Base-by-base conservation (phyloP, 2,113 vertebrate species). In the Seriola quinqueradiata region DNA sequence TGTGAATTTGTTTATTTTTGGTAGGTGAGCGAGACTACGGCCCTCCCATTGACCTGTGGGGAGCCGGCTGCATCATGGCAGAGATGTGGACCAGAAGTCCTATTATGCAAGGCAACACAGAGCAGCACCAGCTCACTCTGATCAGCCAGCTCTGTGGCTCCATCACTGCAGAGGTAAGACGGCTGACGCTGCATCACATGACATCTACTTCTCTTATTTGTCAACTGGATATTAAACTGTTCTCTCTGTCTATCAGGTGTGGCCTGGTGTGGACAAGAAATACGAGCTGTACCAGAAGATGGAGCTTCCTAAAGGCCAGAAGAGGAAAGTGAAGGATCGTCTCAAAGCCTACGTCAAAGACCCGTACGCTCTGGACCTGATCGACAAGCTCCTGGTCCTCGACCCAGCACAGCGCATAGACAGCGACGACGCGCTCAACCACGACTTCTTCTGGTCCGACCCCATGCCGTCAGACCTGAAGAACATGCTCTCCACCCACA, bases 71-170 rank as follows among this genome's bases (percentile, higher is more conserved):
- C 92, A 99, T 99, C 94, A 99, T 99, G 98, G 98, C 98, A 0
- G 98, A 99, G 92, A 99, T 99, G 98, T 99, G 98, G 98, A 99
- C 98, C 11, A 95, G 98, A 65, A 99, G 98, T 93, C 98, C 98
- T 46, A 99, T 99, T 94, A 99, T 99, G 98, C 98, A 99, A 90
- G 98, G 98, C 21, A 99, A 99, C 95, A 99, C 98, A 0, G 98
- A 99, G 76, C 98, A 99, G 91, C 98, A 99, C 90, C 98, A 99
- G 93, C 97, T 99, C 23, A 97, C 97, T 0, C 97, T 99, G 72
- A 99, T 99, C 94, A 99, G 98, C 92, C 98, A 99, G 93, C 96
- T 99, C 9, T 99, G 98, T 0, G 98, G 98, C 61, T 99, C 97
- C 92, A 99, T 99, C 88, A 99, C 97, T 0, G 94, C 97, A 0